Evolutionary conservation across 1,140 invertebrate genomes (phyloP), one percentile per base, ranked within the genome.

Genomic region (Orius insidiosus): DNA sequence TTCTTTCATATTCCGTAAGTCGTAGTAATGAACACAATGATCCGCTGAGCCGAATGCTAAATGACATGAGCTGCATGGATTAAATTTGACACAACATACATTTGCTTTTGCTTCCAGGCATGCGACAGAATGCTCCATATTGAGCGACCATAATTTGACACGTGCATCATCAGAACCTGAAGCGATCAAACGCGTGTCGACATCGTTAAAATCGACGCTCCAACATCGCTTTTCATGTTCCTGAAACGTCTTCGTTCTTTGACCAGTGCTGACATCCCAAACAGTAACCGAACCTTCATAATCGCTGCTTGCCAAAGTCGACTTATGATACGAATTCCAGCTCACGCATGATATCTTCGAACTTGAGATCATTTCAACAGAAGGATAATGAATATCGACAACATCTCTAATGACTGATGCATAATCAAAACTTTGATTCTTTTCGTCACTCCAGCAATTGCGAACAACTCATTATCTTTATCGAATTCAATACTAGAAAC

Each of bases 401-500:
- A 72, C 69, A 59, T 90, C 86, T 33, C 80, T 69, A 39, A 94
- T 77, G 9, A 95, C 85, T 40, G 74, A 71, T 19, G 76, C 74
- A 64, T 88, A 96, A 58, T 96, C 89, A 68, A 89, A 85, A 94
- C 78, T 64, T 95, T 94, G 32, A 97, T 96, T 48, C 86, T 75
- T 59, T 92, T 94, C 0, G 90, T 94, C 1, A 97, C 89, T 10
- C 93, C 92, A 35, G 90, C 92, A 53, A 96, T 92, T 0, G 90
- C 92, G 66, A 97, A 95, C 63, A 80, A 89, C 66, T 96, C 90
- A 60, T 86, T 84, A 61, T 96, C 90, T 63, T 92, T 88, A 59
- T 97, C 90, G 66, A 97, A 97, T 63, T 96, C 92, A 54, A 97
- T 94, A 53, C 86, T 90, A 6, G 89, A 94, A 0, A 95, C 90